A percentile compares a stretch with the other conserved stretches of the same genome.
Evolutionary conservation across 2,888 invertebrate genomes (phyloP).

Genomic region (Panorpa germanica): DNA sequence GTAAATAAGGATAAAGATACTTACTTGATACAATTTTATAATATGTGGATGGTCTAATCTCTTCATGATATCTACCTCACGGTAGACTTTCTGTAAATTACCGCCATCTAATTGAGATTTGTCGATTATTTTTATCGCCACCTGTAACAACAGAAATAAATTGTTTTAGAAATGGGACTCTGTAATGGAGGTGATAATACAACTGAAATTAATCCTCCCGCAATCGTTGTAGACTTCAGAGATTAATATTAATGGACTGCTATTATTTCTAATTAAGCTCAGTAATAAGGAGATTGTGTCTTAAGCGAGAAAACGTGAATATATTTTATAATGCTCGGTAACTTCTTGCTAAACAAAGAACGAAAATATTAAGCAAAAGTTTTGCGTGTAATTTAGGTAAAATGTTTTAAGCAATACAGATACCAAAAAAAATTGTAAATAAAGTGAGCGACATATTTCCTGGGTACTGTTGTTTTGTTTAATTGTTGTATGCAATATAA

Average conservation of each 20-base stretch:
- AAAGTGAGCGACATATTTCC: too few relatives aligned
- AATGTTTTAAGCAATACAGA: too few relatives aligned
- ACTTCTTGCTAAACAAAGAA: too few relatives aligned
- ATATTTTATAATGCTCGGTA: too few relatives aligned
- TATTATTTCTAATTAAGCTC: not conserved
- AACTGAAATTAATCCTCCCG: conserved; percentile 4
- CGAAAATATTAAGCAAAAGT: too few relatives aligned
- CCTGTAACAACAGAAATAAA: conserved; percentile 38
- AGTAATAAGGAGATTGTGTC: too few relatives aligned
- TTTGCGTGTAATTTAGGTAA: too few relatives aligned
- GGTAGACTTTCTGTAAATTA: conserved; percentile 85
- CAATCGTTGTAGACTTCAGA: conserved; percentile 1
- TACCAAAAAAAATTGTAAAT: too few relatives aligned
- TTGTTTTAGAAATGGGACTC: conserved; percentile 5
- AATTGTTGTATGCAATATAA: too few relatives aligned
- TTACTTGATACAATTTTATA: conserved; percentile 88
- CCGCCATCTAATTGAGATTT: conserved; percentile 79
- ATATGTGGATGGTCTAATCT: conserved; percentile 94
- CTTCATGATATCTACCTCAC: conserved; percentile 96
- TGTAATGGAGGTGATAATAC: not conserved
- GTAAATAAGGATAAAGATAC: conserved; percentile 12
- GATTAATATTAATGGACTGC: conserved; percentile 1
- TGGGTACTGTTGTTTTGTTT: too few relatives aligned
- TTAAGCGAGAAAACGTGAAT: too few relatives aligned
- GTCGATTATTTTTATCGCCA: conserved; percentile 93